Conservation (phyloP, 1,140 invertebrate species). For the fruit fly (Drosophila melanogaster) region Release_6_plus_ISO1_MT NT_033779.5:16688501-16689000, state of each 20-base stretch:
- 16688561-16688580: slow-evolving; percentile 7
- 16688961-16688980: neutral
- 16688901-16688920: neutral
- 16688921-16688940: slow-evolving; percentile 12
- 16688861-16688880: no score
- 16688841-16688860: no score
- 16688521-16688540: neutral
- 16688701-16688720: neutral
- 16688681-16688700: slow-evolving; percentile 40
- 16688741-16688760: no score
- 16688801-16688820: no score
- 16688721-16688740: neutral
- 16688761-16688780: no score
- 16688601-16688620: slow-evolving; percentile 3
- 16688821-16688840: no score
- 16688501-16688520: slow-evolving; percentile 30
- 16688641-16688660: slow-evolving; percentile 38
- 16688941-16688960: slow-evolving; percentile 33
- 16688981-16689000: slow-evolving; percentile 18
- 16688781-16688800: no score
- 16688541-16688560: slow-evolving; percentile 19
- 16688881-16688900: slow-evolving; percentile 3
- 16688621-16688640: slow-evolving; percentile 24
- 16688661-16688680: slow-evolving; percentile 39
- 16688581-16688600: slow-evolving; percentile 16